Conservation (phyloP, 2,797 vertebrate species). For the Podargus strigoides region DNA sequence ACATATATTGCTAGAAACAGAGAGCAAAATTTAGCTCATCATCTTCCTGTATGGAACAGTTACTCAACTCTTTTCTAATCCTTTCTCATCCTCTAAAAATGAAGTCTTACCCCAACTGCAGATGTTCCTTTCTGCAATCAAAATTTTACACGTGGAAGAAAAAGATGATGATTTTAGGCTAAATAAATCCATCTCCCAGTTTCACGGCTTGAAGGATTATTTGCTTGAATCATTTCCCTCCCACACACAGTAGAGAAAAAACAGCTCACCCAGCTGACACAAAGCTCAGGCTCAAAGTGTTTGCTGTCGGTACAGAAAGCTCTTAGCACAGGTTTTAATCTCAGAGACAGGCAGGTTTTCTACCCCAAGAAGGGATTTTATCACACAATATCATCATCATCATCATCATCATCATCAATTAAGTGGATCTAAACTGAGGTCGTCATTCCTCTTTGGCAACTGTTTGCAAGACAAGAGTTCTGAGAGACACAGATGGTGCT, state of each 20-base stretch:
- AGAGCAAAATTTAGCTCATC: neutral
- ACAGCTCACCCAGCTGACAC: neutral
- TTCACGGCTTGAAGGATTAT: conserved; percentile 29
- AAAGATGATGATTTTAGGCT: conserved; percentile 11
- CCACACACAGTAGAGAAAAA: neutral
- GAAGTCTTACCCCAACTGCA: neutral
- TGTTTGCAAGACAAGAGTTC: neutral
- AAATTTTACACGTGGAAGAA: conserved; percentile 17
- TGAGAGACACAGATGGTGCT: neutral
- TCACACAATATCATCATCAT: neutral
- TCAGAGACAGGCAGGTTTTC: neutral
- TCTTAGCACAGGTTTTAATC: neutral
- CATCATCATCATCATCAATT: neutral
- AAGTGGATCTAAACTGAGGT: neutral
- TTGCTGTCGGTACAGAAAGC: neutral
- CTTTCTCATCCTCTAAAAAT: neutral
- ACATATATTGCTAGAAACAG: neutral
- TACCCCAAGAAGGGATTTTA: neutral
- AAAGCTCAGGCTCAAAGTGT: neutral
- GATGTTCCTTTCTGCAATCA: conserved; percentile 49
- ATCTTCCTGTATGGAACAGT: neutral
- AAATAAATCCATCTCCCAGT: conserved; percentile 20
- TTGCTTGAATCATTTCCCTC: conserved; percentile 18
- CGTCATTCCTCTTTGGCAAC: neutral
- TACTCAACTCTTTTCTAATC: neutral